A percentile compares a stretch with the other conserved stretches of the same genome.
Evolutionary conservation across 2,113 vertebrate species (phyloP).

Genomic region (Phylloscopus trochilus): DNA sequence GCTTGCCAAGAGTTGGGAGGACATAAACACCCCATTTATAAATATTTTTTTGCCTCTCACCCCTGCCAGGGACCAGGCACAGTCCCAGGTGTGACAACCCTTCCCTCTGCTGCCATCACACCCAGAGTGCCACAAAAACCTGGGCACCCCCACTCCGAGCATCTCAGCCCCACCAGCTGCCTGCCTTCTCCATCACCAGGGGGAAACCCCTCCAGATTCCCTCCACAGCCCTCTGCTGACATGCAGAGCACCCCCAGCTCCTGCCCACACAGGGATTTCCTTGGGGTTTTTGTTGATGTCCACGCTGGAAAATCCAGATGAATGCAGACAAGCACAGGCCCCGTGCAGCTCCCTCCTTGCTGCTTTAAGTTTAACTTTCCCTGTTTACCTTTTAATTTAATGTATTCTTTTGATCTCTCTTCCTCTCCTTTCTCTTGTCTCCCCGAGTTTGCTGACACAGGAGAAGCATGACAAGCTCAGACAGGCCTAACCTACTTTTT

Average conservation of each 20-base stretch:
- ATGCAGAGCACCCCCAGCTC: not conserved
- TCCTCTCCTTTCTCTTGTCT: constrained; percentile 52
- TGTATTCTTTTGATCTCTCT: constrained; percentile 64
- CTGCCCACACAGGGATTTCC: not conserved
- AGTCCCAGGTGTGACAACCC: rapidly evolving
- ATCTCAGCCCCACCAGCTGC: not conserved
- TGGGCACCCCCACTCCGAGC: rapidly evolving
- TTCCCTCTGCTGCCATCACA: not conserved
- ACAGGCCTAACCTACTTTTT: constrained; percentile 68
- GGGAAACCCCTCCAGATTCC: not conserved
- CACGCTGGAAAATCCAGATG: not conserved
- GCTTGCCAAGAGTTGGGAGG: not conserved
- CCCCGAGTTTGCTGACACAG: constrained; percentile 63
- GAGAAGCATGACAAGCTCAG: constrained; percentile 60
- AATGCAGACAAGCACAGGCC: not conserved
- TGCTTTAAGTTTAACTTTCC: constrained; percentile 38
- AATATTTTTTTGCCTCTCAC: rapidly evolving
- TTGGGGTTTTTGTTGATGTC: not conserved
- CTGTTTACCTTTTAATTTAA: constrained; percentile 62
- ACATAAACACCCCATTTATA: rapidly evolving
- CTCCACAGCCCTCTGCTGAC: not conserved
- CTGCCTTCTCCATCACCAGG: not conserved
- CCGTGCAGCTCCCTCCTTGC: not conserved
- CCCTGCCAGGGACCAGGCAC: not conserved
- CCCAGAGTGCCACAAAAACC: rapidly evolving